A percentile compares a stretch with the other conserved stretches of the same genome.
phyloP scores from a whole-genome alignment of 2,888 invertebrate species.

The Corythucha ciliata region DNA sequence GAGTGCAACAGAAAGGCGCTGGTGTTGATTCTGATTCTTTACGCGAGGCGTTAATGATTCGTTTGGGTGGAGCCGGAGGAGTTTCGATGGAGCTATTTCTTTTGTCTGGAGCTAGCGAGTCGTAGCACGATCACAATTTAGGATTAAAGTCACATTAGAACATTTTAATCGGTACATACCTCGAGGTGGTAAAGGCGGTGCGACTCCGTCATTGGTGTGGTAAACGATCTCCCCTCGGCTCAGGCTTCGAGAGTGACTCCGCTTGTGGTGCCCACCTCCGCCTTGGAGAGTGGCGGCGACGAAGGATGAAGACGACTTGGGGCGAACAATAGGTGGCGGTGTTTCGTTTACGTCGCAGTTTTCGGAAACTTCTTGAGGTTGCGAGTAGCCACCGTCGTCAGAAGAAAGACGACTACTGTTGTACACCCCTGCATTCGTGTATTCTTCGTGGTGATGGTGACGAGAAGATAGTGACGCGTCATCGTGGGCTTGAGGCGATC shows the following conservation, averaged over 20 bases:
- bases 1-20: background rate
- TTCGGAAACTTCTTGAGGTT: conserved; percentile 49
- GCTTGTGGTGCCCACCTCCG: too few relatives aligned
- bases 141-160: too few relatives aligned
- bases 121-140: too few relatives aligned
- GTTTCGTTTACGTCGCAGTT: conserved; percentile 18
- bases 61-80: conserved; percentile 44
- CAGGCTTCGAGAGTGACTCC: too few relatives aligned
- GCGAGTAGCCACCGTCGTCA: conserved; percentile 61
- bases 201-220: too few relatives aligned
- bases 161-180: too few relatives aligned
- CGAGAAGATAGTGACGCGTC: conserved; percentile 19
- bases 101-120: conserved; percentile 51
- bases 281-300: too few relatives aligned
- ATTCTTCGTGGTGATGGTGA: conserved; percentile 36
- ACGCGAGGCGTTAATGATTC: conserved; percentile 35
- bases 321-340: conserved; percentile 25
- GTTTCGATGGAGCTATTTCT: conserved; percentile 43
- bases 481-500: background rate
- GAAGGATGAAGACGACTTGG: conserved; percentile 29
- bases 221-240: too few relatives aligned
- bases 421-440: conserved; percentile 41
- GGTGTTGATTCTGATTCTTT: conserved; percentile 10
- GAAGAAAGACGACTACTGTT: too few relatives aligned
- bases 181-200: too few relatives aligned